A percentile compares a stretch with the other conserved stretches of the same genome.
phyloP scores from a whole-genome alignment of 2,888 invertebrate species.

The Micropterix aruncella region DNA sequence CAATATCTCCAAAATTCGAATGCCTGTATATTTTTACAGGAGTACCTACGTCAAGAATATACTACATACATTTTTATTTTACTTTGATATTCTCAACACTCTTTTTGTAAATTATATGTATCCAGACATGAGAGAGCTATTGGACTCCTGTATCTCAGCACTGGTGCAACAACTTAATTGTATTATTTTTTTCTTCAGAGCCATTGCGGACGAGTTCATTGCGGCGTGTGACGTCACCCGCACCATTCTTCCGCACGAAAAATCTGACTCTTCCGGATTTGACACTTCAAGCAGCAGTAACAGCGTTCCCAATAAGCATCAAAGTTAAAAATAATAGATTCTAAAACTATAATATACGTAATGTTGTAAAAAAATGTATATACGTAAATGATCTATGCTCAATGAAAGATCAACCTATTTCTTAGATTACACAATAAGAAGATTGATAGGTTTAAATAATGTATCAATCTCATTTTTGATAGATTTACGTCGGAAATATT shows the following conservation, averaged over 20 bases:
- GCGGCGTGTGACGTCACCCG: slow-evolving; percentile 44
- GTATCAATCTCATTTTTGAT: too few relatives aligned
- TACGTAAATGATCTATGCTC: background rate
- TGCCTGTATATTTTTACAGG: too few relatives aligned
- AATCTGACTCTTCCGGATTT: slow-evolving; percentile 31
- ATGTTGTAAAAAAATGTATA: background rate
- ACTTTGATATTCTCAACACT: too few relatives aligned
- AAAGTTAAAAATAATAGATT: slow-evolving; percentile 4
- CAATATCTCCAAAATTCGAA: too few relatives aligned
- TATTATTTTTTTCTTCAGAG: slow-evolving; percentile 22
- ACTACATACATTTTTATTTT: too few relatives aligned
- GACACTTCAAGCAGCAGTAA: slow-evolving; percentile 24
- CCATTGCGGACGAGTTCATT: slow-evolving; percentile 49
- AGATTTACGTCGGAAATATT: too few relatives aligned
- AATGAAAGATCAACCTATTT: background rate
- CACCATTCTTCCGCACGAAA: slow-evolving; percentile 19
- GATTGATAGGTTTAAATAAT: too few relatives aligned
- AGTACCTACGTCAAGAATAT: too few relatives aligned
- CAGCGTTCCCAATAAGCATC: background rate
- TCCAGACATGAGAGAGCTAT: too few relatives aligned
- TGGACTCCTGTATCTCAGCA: too few relatives aligned
- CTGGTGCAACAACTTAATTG: too few relatives aligned
- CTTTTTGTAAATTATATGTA: too few relatives aligned
- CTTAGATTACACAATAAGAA: background rate
- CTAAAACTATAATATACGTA: background rate